A percentile compares a stretch with the other conserved stretches of the same genome.
Evolutionary conservation across 1,140 invertebrate species (phyloP).

Genomic region (Coboldia fuscipes): DNA sequence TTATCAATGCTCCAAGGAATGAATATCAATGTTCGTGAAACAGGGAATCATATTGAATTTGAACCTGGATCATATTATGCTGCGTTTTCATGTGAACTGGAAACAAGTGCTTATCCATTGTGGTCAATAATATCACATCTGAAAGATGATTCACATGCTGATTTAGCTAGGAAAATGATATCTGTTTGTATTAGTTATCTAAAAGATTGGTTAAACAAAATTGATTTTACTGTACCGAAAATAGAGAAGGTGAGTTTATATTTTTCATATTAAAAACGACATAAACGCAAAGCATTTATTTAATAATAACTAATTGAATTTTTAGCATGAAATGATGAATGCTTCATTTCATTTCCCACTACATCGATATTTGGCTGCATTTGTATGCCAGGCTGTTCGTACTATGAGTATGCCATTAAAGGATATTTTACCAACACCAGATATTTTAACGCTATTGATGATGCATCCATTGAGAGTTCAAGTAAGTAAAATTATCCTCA

Average conservation of each 20-base stretch:
- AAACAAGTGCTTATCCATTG: slow-evolving; percentile 91
- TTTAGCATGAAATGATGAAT: slow-evolving; percentile 56
- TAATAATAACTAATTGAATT: slow-evolving; percentile 4
- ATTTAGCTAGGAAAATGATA: slow-evolving; percentile 51
- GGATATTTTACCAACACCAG: slow-evolving; percentile 55
- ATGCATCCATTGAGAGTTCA: slow-evolving; percentile 82
- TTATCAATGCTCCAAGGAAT: slow-evolving; percentile 91
- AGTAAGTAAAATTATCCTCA: slow-evolving; percentile 36
- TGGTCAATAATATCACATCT: slow-evolving; percentile 86
- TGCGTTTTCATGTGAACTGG: slow-evolving; percentile 88
- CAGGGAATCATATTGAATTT: slow-evolving; percentile 84
- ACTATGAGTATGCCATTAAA: slow-evolving; percentile 53
- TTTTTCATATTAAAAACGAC: background rate
- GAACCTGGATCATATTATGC: slow-evolving; percentile 93
- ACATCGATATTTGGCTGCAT: slow-evolving; percentile 83
- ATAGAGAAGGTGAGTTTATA: slow-evolving; percentile 26
- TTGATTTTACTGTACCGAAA: slow-evolving; percentile 45
- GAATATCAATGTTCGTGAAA: slow-evolving; percentile 84
- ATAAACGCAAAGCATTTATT: background rate
- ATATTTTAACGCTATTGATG: slow-evolving; percentile 59
- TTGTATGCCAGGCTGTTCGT: slow-evolving; percentile 73
- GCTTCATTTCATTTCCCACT: slow-evolving; percentile 89
- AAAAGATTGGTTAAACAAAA: slow-evolving; percentile 68
- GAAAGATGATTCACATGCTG: slow-evolving; percentile 42
- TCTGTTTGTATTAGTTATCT: slow-evolving; percentile 50